phyloP scores from a whole-genome alignment of 2,888 invertebrate genomes.

The Selenia dentaria region DNA sequence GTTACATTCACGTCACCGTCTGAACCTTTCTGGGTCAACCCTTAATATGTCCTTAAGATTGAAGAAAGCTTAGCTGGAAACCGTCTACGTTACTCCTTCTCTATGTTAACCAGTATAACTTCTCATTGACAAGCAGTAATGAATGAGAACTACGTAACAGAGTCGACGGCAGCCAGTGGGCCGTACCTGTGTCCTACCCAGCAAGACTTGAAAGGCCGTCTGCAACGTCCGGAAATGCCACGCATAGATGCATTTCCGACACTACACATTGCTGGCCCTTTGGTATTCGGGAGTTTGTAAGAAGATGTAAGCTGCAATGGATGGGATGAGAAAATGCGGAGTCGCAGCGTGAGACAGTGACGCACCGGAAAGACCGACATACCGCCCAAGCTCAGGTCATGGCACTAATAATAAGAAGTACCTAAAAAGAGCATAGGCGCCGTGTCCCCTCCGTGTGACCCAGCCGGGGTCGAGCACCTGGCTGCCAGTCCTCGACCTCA shows the following conservation, averaged over 20 bases:
- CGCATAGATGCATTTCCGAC: constrained; percentile 36
- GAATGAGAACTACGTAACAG: neutral
- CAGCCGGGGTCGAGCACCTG: neutral
- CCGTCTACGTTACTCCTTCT: constrained; percentile 2
- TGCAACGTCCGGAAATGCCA: constrained; percentile 47
- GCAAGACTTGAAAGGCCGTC: constrained; percentile 13
- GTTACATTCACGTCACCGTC: constrained; percentile 37
- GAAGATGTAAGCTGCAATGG: constrained; percentile 26
- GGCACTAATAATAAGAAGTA: neutral
- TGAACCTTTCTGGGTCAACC: constrained; percentile 11
- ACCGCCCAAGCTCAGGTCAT: constrained; percentile 19
- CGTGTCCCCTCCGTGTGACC: neutral
- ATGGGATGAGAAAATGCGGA: constrained; percentile 11
- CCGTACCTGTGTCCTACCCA: neutral
- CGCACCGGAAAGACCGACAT: constrained; percentile 36
- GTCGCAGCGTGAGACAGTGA: constrained; percentile 30
- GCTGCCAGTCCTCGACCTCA: constrained; percentile 14
- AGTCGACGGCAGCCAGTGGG: neutral
- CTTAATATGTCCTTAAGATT: neutral
- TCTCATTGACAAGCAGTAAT: constrained; percentile 6
- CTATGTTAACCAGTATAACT: neutral
- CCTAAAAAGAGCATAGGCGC: constrained; percentile 1
- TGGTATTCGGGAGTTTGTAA: neutral
- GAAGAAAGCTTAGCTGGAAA: neutral
- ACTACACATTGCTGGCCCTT: constrained; percentile 21